Base-by-base conservation (phyloP, 2,797 vertebrate genomes). In the Cuniculus paca region DNA sequence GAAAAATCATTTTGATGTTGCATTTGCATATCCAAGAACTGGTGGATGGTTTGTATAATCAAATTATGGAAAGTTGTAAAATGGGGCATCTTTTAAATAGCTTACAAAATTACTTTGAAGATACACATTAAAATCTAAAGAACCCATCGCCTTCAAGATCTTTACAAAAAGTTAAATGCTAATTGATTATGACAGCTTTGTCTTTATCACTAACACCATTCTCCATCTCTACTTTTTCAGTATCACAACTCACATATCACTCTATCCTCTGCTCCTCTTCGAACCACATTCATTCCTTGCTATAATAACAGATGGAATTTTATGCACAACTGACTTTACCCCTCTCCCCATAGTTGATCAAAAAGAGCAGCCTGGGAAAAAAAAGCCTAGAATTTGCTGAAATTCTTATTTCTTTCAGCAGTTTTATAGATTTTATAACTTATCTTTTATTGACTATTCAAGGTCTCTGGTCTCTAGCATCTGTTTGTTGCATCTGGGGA, bases 381-480 rank as follows among this genome's bases (percentile, higher is more conserved):
- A 65, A 31, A 36, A 39, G 7, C 8, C 42, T 78, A 91, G 98
- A 98, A 97, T 97, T 97, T 98, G 98, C 98, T 98, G 98, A 98
- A 98, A 98, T 98, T 98, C 97, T 96, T 96, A 97, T 98, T 97
- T 97, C 95, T 98, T 97, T 97, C 92, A 92, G 83, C 94, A 96
- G 88, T 94, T 98, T 98, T 98, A 96, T 97, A 97, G 96, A 98
- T 98, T 98, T 97, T 98, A 83, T 95, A 98, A 98, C 96, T 97
- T 98, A 95, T 95, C 92, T 90, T 97, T 98, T 91, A 87, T 97
- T 96, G 96, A 94, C 96, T 96, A 92, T 92, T 94, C 95, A 93
- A 96, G 91, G 95, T 97, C 97, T 95, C 88, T 95, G 91, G 90
- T 98, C 96, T 94, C 81, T 58, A 94, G 95, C 98, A 98, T 98